These are phyloP conservation scores for Amblyopsis hoosieri DNA, from an alignment of 2,797 vertebrate species.

Conservation along the genomic window DNA sequence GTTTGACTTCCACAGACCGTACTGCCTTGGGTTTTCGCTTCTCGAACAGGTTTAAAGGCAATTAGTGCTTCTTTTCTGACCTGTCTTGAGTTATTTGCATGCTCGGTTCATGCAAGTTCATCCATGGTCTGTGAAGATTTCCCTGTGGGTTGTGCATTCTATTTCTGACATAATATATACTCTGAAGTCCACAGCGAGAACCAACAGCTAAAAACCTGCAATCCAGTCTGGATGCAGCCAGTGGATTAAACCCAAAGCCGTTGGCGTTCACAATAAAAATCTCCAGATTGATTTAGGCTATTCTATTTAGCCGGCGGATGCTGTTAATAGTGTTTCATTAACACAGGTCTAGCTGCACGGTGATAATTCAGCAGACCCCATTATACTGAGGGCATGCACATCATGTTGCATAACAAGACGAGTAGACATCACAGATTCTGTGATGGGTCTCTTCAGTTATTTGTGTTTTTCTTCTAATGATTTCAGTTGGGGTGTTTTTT, in stretches of 20 bases:
- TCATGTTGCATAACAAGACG: conserved; percentile 20
- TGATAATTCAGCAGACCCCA: conserved; percentile 32
- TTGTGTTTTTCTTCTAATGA: too few species aligned
- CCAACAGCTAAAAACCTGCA: conserved; percentile 42
- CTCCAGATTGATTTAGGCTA: conserved; percentile 61
- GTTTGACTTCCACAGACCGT: too few species aligned
- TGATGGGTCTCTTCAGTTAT: conserved; percentile 11
- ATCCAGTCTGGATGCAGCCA: conserved; percentile 29
- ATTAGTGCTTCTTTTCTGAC: conserved; percentile 10
- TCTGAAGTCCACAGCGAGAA: conserved; percentile 29
- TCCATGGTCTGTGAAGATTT: conserved; percentile 17
- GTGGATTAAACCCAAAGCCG: conserved; percentile 62
- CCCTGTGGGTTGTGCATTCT: conserved; percentile 4
- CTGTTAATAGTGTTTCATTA: conserved; percentile 71
- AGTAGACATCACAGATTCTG: conserved; percentile 4
- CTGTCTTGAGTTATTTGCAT: conserved; percentile 35
- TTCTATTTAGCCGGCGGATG: conserved; percentile 58
- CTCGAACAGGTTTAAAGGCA: conserved; percentile 23
- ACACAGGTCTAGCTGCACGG: conserved; percentile 37
- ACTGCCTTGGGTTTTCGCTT: too few species aligned
- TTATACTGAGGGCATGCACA: conserved; percentile 26
- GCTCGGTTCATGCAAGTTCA: conserved; percentile 26
- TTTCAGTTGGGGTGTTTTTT: too few species aligned
- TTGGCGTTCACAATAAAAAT: conserved; percentile 56
- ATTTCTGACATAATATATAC: conserved; percentile 7